A percentile compares a stretch with the other conserved stretches of the same genome.
Evolutionary conservation across 1,140 invertebrate species (phyloP).

Genomic region (Pissodes strobi): DNA sequence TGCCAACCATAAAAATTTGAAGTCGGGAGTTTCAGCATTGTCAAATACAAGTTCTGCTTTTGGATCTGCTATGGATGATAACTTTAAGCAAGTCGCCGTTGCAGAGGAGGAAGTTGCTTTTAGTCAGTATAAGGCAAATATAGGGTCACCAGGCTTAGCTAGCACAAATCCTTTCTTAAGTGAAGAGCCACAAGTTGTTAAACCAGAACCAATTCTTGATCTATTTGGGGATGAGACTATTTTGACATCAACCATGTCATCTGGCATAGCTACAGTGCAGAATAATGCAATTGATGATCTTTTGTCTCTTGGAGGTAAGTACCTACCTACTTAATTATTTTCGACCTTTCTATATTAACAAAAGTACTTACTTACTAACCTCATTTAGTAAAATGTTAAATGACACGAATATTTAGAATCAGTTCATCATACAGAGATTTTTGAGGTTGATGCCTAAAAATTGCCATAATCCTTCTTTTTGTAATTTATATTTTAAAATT

Average conservation of each 20-base stretch:
- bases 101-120: constrained; percentile 94
- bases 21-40: constrained; percentile 86
- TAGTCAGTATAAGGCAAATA: constrained; percentile 91
- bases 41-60: constrained; percentile 87
- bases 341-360: not conserved
- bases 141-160: constrained; percentile 71
- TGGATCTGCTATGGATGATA: constrained; percentile 83
- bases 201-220: constrained; percentile 75
- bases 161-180: constrained; percentile 88
- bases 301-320: constrained; percentile 69
- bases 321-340: not conserved
- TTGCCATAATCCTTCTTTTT: too few relatives aligned
- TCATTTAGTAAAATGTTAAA: too few relatives aligned
- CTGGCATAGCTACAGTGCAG: constrained; percentile 49
- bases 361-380: too few relatives aligned
- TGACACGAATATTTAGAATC: too few relatives aligned
- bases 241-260: constrained; percentile 42
- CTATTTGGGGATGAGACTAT: constrained; percentile 70
- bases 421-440: too few relatives aligned
- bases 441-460: too few relatives aligned
- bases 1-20: constrained; percentile 84
- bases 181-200: constrained; percentile 52
- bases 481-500: too few relatives aligned
- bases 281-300: constrained; percentile 87
- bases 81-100: constrained; percentile 81